Percentiles rank a stretch among this genome's conserved stretches.
Conservation (phyloP, 37 sponge, comb jelly and placozoan species). For the Ianthella basta region DNA sequence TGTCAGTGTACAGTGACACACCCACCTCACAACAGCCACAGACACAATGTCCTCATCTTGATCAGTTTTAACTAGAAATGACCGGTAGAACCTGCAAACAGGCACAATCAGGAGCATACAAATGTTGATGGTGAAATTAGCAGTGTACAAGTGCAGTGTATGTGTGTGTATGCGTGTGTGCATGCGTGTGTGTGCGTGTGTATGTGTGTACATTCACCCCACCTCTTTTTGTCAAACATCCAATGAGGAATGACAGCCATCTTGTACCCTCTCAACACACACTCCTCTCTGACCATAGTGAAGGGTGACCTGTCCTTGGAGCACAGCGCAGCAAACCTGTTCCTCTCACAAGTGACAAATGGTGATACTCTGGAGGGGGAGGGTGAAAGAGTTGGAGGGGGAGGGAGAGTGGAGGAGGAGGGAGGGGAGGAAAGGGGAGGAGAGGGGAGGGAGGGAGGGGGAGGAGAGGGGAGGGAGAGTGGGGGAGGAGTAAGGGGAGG, state of each 20-base stretch:
- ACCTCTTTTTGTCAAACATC: conserved; percentile 54
- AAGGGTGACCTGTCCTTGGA: conserved; percentile 18
- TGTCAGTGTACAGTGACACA: too few relatives aligned
- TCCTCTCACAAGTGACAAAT: conserved; percentile 66
- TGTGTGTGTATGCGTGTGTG: neutral
- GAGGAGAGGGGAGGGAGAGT: too few relatives aligned
- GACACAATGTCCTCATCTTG: conserved; percentile 16
- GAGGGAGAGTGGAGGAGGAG: too few relatives aligned
- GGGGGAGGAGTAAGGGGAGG: too few relatives aligned
- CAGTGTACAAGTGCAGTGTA: neutral
- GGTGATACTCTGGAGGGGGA: neutral
- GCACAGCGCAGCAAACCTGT: conserved; percentile 30
- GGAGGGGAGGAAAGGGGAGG: too few relatives aligned
- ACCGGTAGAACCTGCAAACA: conserved; percentile 35
- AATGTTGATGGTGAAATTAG: too few relatives aligned
- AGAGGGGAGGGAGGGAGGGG: too few relatives aligned
- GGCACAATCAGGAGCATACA: neutral
- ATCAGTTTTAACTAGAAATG: conserved; percentile 43
- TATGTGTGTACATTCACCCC: neutral
- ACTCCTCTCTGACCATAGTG: conserved; percentile 29
- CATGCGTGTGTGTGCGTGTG: neutral
- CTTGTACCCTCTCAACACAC: conserved; percentile 50
- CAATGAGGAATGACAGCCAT: conserved; percentile 59
- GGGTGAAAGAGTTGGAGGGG: too few relatives aligned
- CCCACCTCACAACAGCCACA: conserved; percentile 44